Base-by-base conservation (phyloP, 64 coral and sea anemone species). In the Astreopora myriophthalma region DNA sequence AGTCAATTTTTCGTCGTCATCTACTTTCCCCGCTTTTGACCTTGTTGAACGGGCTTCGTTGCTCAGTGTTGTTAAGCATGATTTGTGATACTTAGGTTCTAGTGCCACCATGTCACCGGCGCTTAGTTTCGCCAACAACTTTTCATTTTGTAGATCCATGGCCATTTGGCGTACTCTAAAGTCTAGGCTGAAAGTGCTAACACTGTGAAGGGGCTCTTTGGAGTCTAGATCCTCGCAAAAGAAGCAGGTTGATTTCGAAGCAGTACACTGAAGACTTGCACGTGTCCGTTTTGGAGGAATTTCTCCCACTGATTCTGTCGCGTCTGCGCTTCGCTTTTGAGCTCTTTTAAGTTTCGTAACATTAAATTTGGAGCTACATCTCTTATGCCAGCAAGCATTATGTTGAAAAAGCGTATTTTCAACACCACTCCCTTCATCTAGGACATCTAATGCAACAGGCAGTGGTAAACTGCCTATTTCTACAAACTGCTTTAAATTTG, bases 91-190 rank as follows among this genome's bases (percentile, higher is more conserved):
- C 65, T 76, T 81, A 26, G 86, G 78, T 55, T 94, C 93, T 60
- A 76, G 49, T 40, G 93, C 93, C 30, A 94, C 73, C 31, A 90
- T 69, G 57, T 94, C 87, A 64, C 78, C 93, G 57, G 84, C 79
- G 64, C 87, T 94, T 35, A 94, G 51, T 74, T 94, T 94, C 28
- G 91, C 93, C 48, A 94, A 70, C 36, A 89, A 40, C 72, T 89
- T 67, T 48, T 82, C 49, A 85, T 94, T 86, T 85, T 73, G 44
- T 60, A 80, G 52, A 49, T 27, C 71, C 40, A 51, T 82, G 30
- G 85, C 85, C 64, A 40, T 49, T 72, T 93, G 62, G 66, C 83
- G 72, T 39, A 93, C 85, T 76, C 74, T 48, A 25, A 40, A 49
- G 37, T 86, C 90, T 75, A 92, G 67, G 23, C 70, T 67, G 73